phyloP scores from a whole-genome alignment of 2,888 invertebrate genomes.

The Agrotis clavis region DNA sequence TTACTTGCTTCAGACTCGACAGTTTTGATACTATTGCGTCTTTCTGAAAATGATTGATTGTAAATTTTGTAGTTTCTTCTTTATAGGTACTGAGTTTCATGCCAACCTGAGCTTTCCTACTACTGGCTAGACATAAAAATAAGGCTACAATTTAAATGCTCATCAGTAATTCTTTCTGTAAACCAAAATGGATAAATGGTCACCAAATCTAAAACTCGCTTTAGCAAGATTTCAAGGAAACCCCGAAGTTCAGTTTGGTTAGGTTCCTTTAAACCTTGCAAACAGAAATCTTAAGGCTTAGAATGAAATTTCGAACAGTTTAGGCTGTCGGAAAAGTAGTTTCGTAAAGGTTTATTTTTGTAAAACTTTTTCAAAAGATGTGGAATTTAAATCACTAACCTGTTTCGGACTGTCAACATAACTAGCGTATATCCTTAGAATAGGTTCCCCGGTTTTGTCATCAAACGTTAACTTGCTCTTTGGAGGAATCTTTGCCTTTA shows the following conservation, averaged over 20 bases:
- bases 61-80: neutral
- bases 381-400: slow-evolving; percentile 68
- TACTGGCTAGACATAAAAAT: neutral
- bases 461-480: slow-evolving; percentile 86
- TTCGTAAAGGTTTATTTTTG: no score
- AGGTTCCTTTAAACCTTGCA: no score
- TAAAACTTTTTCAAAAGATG: neutral
- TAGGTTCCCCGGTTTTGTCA: slow-evolving; percentile 86
- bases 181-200: no score
- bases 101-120: no score
- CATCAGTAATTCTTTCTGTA: no score
- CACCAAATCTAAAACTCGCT: no score
- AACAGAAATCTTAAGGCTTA: no score
- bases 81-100: neutral
- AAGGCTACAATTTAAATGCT: no score
- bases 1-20: slow-evolving; percentile 74
- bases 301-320: no score
- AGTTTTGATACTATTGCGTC: slow-evolving; percentile 80
- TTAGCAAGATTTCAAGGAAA: no score
- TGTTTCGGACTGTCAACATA: slow-evolving; percentile 82
- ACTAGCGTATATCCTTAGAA: slow-evolving; percentile 91
- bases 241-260: no score
- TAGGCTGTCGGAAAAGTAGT: no score
- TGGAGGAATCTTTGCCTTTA: slow-evolving; percentile 86
- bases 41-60: slow-evolving; percentile 76